Base-by-base conservation (phyloP, 2,113 vertebrate species). In the Malurus melanocephalus region DNA sequence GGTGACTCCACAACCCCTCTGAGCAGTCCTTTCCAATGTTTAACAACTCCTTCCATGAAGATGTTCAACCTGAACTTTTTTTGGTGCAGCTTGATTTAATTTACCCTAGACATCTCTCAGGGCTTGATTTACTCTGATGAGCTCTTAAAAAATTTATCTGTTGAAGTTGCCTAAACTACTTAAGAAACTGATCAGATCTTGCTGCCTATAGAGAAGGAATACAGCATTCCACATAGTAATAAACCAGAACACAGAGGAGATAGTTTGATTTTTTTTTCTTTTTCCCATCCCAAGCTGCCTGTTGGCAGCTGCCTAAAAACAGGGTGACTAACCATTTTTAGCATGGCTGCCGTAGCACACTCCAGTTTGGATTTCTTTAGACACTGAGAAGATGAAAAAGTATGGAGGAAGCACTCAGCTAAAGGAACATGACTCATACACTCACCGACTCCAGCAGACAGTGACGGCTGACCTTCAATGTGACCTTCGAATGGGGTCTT, bases 401-500 rank as follows among this genome's bases (percentile, higher is more conserved):
- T 11, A 45, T 13, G 61, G 16, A 80, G 19, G 21, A 88, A 75
- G 49, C 57, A 35, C 0, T 33, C 18, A 52, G 32, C 51, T 81
- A 19, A 42, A 51, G 38, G 5, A 2, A 51, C 60, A 16, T 6
- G 51, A 57, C 16, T 42, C 18, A 5, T 9, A 13, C 27, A 97
- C 98, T 96, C 92, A 99, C 99, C 51, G 99, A 98, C 91, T 99
- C 99, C 61, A 99, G 96, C 62, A 99, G 97, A 46, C 95, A 83
- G 66, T 98, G 98, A 30, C 99, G 98, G 92, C 97, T 98, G 97
- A 99, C 98, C 96, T 99, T 99, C 95, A 99, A 97, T 12, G 98
- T 98, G 80, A 99, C 98, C 96, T 99, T 99, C 3, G 98, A 99
- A 88, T 99, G 99, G 95, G 98, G 99, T 88, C 97, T 98, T 95